Evolutionary conservation across 2,888 invertebrate species (phyloP).

Genomic region (Carcina quercana): DNA sequence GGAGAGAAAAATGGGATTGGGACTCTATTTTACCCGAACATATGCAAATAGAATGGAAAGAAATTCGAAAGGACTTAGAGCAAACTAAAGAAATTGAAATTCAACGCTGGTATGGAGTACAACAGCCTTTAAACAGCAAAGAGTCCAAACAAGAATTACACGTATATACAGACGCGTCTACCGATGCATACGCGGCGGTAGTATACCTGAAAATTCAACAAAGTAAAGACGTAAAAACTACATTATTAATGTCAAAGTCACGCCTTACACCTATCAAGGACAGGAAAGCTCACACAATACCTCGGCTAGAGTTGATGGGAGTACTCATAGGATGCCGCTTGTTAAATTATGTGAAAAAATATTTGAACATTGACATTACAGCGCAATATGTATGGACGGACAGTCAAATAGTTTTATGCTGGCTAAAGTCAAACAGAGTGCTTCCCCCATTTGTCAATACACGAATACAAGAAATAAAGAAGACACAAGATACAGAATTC

Average conservation of each 20-base stretch:
- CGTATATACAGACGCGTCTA: not conserved
- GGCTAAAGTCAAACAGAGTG: conserved; percentile 12
- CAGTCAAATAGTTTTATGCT: conserved; percentile 12
- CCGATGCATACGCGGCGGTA: conserved; percentile 8
- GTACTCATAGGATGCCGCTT: conserved; percentile 11
- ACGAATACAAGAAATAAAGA: conserved; percentile 13
- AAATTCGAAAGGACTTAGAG: not conserved
- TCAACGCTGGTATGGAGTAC: conserved; percentile 1
- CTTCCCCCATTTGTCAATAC: conserved; percentile 13
- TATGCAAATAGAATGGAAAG: not conserved
- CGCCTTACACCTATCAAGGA: conserved; percentile 5
- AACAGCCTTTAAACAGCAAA: not conserved
- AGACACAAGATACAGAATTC: not conserved
- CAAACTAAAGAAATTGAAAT: not conserved
- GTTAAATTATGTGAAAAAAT: conserved; percentile 4
- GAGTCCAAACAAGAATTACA: not conserved
- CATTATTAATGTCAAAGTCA: conserved; percentile 6
- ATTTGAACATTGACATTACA: not conserved
- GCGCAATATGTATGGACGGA: conserved; percentile 12
- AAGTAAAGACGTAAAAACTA: not conserved
- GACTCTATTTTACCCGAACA: conserved; percentile 3
- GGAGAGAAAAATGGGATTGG: conserved; percentile 8
- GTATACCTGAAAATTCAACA: conserved; percentile 1
- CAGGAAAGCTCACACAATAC: conserved; percentile 5
- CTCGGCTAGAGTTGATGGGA: conserved; percentile 9